These are phyloP conservation scores for Acleris emargana DNA, from an alignment of 2,888 invertebrate species.

Conservation along the genomic window DNA sequence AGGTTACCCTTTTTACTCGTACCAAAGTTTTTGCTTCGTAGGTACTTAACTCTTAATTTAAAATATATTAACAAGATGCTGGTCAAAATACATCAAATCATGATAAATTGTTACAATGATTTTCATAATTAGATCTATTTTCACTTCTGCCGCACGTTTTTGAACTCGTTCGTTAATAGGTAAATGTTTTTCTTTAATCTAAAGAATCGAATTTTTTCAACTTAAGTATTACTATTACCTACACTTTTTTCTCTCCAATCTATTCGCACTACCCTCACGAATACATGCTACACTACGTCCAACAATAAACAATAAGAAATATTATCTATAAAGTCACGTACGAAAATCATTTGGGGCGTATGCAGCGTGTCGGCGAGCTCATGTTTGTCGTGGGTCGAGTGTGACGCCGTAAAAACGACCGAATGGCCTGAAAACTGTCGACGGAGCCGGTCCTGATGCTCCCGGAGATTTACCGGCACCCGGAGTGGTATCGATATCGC, in stretches of 20 bases:
- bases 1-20: too few relatives aligned
- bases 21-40: too few relatives aligned
- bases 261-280: constrained; percentile 17
- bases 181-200: background rate
- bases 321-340: constrained; percentile 37
- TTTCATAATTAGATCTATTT: too few relatives aligned
- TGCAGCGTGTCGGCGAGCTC: constrained; percentile 40
- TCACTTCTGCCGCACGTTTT: too few relatives aligned
- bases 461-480: constrained; percentile 42
- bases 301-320: constrained; percentile 35
- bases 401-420: constrained; percentile 63
- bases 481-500: constrained; percentile 46
- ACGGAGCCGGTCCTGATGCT: constrained; percentile 56
- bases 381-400: constrained; percentile 54
- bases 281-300: background rate
- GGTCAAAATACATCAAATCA: too few relatives aligned
- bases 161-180: too few relatives aligned
- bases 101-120: too few relatives aligned
- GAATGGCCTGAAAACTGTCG: constrained; percentile 73
- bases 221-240: background rate
- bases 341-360: constrained; percentile 36
- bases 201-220: background rate
- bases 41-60: too few relatives aligned
- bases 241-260: constrained; percentile 20
- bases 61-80: too few relatives aligned